A percentile compares a stretch with the other conserved stretches of the same genome.
Evolutionary conservation across 1,140 invertebrate genomes (phyloP).

Genomic region (Aphelenchoides avenae): DNA sequence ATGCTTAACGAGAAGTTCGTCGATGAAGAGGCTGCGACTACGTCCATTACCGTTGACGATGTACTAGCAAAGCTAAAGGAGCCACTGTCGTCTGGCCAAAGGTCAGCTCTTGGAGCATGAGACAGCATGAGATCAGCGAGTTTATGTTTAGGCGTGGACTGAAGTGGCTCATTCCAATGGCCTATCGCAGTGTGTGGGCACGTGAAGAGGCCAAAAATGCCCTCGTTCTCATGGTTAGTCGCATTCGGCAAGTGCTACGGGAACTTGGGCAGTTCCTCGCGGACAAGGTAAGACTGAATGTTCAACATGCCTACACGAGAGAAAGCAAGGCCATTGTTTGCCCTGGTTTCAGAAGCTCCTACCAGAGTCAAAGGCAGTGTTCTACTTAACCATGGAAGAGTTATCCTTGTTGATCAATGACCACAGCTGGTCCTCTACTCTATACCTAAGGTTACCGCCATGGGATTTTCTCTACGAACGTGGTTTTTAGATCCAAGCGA

Average conservation of each 20-base stretch:
- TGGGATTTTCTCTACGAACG: too few relatives aligned
- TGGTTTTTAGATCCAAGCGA: slow-evolving; percentile 16
- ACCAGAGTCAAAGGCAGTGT: slow-evolving; percentile 11
- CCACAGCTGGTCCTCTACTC: too few relatives aligned
- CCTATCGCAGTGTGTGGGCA: slow-evolving; percentile 15
- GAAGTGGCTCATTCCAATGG: slow-evolving; percentile 24
- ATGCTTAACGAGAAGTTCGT: slow-evolving; percentile 7
- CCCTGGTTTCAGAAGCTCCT: slow-evolving; percentile 10
- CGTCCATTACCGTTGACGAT: neutral
- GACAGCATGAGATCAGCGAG: neutral
- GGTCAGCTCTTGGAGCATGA: neutral
- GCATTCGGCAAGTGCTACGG: slow-evolving; percentile 10
- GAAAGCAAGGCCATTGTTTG: neutral
- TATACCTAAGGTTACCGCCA: too few relatives aligned
- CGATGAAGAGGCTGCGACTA: neutral
- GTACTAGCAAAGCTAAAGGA: slow-evolving; percentile 7
- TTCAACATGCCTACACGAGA: slow-evolving; percentile 7
- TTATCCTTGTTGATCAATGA: too few relatives aligned
- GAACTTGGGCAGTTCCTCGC: slow-evolving; percentile 7
- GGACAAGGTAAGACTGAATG: slow-evolving; percentile 8
- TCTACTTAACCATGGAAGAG: slow-evolving; percentile 21
- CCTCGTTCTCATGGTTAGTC: slow-evolving; percentile 13
- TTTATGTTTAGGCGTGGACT: slow-evolving; percentile 6
- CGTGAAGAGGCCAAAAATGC: slow-evolving; percentile 25
- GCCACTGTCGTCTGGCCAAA: neutral